These are phyloP conservation scores for Micoletzkya japonica DNA, from an alignment of 2,888 invertebrate genomes.

Conservation along the genomic window DNA sequence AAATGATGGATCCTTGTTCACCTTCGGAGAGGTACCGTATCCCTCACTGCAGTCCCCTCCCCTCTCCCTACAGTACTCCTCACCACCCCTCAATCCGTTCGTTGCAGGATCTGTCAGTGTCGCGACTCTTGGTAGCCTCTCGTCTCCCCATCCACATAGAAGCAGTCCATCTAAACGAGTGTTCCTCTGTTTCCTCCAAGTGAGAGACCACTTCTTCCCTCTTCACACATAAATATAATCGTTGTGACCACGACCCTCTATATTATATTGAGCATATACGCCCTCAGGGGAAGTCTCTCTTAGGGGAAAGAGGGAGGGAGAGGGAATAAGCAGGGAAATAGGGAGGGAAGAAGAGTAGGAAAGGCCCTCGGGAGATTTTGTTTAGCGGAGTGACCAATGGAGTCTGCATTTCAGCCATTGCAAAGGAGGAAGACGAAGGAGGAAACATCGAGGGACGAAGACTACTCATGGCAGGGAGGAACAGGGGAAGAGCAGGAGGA, in stretches of 20 bases:
- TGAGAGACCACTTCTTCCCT: neutral
- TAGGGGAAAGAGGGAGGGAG: neutral
- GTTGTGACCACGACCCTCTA: too few relatives aligned
- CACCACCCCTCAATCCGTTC: neutral
- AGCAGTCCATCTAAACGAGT: constrained; percentile 7
- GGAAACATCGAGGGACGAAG: neutral
- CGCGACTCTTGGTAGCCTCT: constrained; percentile 10
- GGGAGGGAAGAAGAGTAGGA: neutral
- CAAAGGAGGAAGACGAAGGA: neutral
- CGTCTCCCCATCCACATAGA: neutral
- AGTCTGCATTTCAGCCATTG: too few relatives aligned
- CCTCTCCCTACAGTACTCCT: neutral
- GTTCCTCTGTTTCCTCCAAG: neutral
- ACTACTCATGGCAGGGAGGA: neutral
- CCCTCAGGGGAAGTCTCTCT: too few relatives aligned
- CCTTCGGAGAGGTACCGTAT: constrained; percentile 16
- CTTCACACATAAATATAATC: too few relatives aligned
- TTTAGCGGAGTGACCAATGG: too few relatives aligned
- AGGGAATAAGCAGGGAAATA: neutral
- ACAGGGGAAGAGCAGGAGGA: neutral
- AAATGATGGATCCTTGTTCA: constrained; percentile 18
- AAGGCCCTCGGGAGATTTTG: too few relatives aligned
- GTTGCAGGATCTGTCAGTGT: constrained; percentile 5
- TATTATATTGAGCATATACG: neutral
- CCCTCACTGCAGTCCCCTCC: neutral